Conservation (phyloP, 2,888 invertebrate genomes). For the Rhaphigaster nebulosa region DNA sequence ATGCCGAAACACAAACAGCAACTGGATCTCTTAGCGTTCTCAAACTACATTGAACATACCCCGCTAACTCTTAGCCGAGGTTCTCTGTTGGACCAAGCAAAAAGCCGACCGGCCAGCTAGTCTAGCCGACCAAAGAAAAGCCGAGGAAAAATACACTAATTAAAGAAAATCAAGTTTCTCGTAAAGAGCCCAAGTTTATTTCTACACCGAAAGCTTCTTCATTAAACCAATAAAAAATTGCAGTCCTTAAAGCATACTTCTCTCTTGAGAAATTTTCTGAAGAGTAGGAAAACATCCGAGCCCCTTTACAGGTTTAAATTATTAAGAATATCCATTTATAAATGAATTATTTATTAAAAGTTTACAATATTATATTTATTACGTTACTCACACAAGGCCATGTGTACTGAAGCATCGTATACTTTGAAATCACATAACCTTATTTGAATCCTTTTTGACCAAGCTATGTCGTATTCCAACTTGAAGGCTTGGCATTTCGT, state of each 20-base stretch:
- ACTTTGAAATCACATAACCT: too few species aligned
- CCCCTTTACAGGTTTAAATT: not conserved
- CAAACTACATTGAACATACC: conserved; percentile 53
- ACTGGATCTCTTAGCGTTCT: conserved; percentile 36
- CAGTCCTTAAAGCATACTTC: conserved; percentile 17
- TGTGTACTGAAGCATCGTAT: too few species aligned
- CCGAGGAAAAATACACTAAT: conserved; percentile 37
- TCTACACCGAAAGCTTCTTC: not conserved
- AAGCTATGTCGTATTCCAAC: too few species aligned
- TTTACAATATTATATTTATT: too few species aligned
- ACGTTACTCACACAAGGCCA: too few species aligned
- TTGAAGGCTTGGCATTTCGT: too few species aligned
- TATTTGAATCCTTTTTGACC: too few species aligned
- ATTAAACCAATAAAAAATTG: conserved; percentile 22
- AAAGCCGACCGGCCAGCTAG: conserved; percentile 26
- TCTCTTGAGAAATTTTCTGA: not conserved
- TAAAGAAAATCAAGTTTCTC: conserved; percentile 30
- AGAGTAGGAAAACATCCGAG: not conserved
- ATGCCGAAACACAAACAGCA: conserved; percentile 62
- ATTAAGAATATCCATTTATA: not conserved
- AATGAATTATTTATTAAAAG: not conserved
- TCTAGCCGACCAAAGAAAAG: not conserved
- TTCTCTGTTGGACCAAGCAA: conserved; percentile 38
- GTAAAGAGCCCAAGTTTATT: conserved; percentile 16
- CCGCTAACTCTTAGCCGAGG: not conserved